Evolutionary conservation across 1,140 invertebrate species (phyloP).

Genomic region (Rhagoletis pomonella): DNA sequence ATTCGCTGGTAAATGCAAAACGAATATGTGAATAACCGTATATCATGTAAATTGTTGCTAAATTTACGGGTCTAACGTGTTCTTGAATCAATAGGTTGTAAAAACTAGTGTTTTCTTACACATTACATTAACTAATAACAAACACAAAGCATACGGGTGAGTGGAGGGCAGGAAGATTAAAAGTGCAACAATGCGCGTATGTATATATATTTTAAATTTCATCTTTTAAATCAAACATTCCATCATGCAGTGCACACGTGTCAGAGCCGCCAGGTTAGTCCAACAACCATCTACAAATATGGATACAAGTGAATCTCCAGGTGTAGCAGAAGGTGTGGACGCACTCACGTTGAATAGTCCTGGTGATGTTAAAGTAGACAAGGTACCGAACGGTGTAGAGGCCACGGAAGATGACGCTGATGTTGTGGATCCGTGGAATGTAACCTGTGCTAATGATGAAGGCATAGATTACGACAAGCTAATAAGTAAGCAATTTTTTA

Average conservation of each 20-base stretch:
- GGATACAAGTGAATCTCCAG: conserved; percentile 43
- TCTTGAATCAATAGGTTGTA: neutral
- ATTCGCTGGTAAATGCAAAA: neutral
- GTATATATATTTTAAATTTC: neutral
- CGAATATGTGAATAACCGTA: no score
- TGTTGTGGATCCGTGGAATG: conserved; percentile 97
- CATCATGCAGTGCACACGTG: conserved; percentile 26
- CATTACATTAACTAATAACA: neutral
- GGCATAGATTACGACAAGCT: conserved; percentile 99
- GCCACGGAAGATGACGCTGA: conserved; percentile 74
- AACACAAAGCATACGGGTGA: neutral
- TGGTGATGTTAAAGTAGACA: conserved; percentile 62
- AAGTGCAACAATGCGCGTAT: neutral
- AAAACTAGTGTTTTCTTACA: neutral
- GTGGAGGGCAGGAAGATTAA: neutral
- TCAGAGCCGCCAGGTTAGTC: neutral
- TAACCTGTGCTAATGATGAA: conserved; percentile 86
- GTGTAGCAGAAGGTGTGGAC: conserved; percentile 66
- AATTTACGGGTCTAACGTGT: neutral
- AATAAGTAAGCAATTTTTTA: conserved; percentile 84
- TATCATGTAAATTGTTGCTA: conserved; percentile 24
- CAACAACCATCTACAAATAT: neutral
- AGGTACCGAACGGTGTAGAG: conserved; percentile 61
- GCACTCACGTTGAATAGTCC: conserved; percentile 65
- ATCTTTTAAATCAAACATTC: neutral